Evolutionary conservation across 2,113 vertebrate genomes (phyloP).

Genomic region (Nycticorax nycticorax): DNA sequence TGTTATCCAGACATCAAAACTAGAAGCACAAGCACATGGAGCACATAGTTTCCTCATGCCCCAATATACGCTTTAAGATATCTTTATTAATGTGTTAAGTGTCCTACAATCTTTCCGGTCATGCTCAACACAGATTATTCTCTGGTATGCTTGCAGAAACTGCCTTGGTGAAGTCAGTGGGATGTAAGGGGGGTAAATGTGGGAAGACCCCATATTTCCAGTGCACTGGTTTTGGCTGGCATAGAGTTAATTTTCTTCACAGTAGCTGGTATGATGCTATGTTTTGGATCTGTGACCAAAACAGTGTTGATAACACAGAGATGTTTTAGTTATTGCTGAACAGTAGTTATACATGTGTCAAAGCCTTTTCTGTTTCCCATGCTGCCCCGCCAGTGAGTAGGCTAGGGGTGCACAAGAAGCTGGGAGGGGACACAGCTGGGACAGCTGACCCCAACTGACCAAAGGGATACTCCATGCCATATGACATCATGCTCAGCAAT

Average conservation of each 20-base stretch:
- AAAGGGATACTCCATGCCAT: not conserved
- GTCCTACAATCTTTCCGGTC: not conserved
- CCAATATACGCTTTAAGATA: not conserved
- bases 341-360: not conserved
- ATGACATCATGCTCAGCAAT: not conserved
- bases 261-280: not conserved
- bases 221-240: not conserved
- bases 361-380: not conserved
- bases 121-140: not conserved
- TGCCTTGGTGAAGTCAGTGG: not conserved
- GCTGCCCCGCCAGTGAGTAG: accelerated
- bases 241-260: not conserved
- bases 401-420: accelerated
- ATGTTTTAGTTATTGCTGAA: not conserved
- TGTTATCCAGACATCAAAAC: not conserved
- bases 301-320: accelerated
- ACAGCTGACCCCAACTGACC: not conserved
- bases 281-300: not conserved
- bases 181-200: not conserved
- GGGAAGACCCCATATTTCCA: not conserved
- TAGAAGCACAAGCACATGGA: not conserved
- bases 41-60: not conserved
- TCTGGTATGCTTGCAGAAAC: not conserved
- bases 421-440: accelerated
- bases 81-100: not conserved